Percentiles rank a stretch among this genome's conserved stretches.
These are phyloP conservation scores for Cercocebus atys DNA, from an alignment of 2,113 vertebrate genomes.

Conservation along the genomic window DNA sequence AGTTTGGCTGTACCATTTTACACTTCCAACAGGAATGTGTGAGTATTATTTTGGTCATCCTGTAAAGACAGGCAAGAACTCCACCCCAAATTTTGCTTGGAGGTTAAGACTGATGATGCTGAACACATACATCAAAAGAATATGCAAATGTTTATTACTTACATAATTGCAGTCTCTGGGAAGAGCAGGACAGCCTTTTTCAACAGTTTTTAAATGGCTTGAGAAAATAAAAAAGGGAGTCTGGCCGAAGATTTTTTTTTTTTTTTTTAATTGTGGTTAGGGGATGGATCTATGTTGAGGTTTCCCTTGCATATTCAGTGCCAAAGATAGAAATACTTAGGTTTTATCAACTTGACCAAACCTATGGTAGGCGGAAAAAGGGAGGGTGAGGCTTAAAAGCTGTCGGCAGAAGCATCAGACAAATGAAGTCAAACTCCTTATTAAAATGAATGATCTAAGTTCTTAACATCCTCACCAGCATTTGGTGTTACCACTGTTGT, in stretches of 20 bases:
- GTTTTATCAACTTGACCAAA: not conserved
- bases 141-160: not conserved
- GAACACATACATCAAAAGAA: not conserved
- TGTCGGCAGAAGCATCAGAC: not conserved
- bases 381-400: not conserved
- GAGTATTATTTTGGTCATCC: not conserved
- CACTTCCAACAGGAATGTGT: not conserved
- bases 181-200: not conserved
- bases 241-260: not conserved
- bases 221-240: not conserved
- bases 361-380: not conserved
- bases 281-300: rapidly evolving
- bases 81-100: not conserved
- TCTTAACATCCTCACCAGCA: not conserved
- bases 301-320: not conserved
- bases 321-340: not conserved
- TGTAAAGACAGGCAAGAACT: not conserved
- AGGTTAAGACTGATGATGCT: not conserved
- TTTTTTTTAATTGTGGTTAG: not conserved
- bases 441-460: not conserved
- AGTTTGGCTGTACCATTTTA: not conserved
- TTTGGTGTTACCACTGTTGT: not conserved
- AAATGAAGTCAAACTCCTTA: not conserved
- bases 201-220: not conserved
- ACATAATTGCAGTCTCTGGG: not conserved